phyloP scores from a whole-genome alignment of 2,888 invertebrate species.

The Choreutis nemorana region DNA sequence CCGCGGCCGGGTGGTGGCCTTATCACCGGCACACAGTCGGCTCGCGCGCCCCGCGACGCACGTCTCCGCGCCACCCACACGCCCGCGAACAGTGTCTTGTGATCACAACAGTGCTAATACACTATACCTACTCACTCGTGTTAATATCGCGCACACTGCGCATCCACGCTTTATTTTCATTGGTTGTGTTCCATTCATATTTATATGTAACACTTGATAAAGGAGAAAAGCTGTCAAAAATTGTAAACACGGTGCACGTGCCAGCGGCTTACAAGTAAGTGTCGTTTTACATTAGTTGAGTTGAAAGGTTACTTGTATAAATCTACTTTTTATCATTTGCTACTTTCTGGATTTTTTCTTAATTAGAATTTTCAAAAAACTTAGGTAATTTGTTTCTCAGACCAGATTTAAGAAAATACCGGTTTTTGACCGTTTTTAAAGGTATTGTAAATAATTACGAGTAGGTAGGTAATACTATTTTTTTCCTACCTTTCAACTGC shows the following conservation, averaged over 20 bases:
- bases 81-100: constrained; percentile 6
- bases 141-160: constrained; percentile 41
- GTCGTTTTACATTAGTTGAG: constrained; percentile 9
- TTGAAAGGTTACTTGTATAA: too few relatives aligned
- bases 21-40: constrained; percentile 56
- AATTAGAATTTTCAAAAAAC: too few relatives aligned
- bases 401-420: too few relatives aligned
- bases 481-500: background rate
- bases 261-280: constrained; percentile 52
- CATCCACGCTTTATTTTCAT: constrained; percentile 27
- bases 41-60: constrained; percentile 47
- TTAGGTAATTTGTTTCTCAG: too few relatives aligned
- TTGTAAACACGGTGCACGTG: constrained; percentile 59
- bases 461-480: too few relatives aligned
- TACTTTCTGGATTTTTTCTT: too few relatives aligned
- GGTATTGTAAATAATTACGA: too few relatives aligned
- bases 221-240: constrained; percentile 42
- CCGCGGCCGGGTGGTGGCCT: constrained; percentile 54
- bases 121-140: constrained; percentile 26
- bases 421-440: too few relatives aligned
- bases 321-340: too few relatives aligned
- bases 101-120: constrained; percentile 2
- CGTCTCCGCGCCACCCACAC: constrained; percentile 22
- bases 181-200: constrained; percentile 27
- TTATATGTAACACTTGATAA: constrained; percentile 26